phyloP scores from a whole-genome alignment of 2,113 vertebrate species.

The Psittacus erithacus region DNA sequence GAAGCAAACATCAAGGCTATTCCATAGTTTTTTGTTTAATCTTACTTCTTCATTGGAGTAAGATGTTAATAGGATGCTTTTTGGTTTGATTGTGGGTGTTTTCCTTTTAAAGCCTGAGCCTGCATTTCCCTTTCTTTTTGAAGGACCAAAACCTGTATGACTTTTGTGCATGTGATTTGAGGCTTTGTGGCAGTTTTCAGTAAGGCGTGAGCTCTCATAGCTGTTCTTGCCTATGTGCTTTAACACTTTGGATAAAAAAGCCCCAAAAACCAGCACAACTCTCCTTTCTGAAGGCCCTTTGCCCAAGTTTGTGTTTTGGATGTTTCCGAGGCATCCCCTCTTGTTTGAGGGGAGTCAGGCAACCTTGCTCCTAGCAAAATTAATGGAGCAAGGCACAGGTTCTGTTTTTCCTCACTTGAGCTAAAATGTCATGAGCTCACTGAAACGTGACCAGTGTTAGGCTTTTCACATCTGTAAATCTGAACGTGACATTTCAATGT shows the following conservation, averaged over 20 bases:
- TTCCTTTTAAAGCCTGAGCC: not conserved
- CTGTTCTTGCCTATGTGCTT: not conserved
- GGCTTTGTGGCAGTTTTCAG: not conserved
- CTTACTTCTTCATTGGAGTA: not conserved
- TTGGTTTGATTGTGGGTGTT: not conserved
- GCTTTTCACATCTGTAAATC: not conserved
- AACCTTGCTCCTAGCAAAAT: not conserved
- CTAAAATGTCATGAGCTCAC: not conserved
- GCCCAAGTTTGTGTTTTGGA: not conserved
- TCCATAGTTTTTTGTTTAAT: not conserved
- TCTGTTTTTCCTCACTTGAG: not conserved
- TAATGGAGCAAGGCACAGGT: not conserved
- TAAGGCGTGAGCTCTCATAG: not conserved
- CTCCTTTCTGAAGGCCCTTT: not conserved
- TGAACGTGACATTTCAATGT: not conserved
- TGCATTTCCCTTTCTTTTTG: not conserved
- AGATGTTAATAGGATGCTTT: not conserved
- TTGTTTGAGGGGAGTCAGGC: not conserved
- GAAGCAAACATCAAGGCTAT: not conserved
- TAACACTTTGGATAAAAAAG: not conserved
- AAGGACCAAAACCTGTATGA: not conserved
- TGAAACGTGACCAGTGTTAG: not conserved
- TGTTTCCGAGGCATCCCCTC: not conserved
- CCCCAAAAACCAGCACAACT: not conserved
- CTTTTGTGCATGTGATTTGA: not conserved